These are phyloP conservation scores for Dromococcyx pavoninus DNA, from an alignment of 2,797 vertebrate species.

Conservation along the genomic window DNA sequence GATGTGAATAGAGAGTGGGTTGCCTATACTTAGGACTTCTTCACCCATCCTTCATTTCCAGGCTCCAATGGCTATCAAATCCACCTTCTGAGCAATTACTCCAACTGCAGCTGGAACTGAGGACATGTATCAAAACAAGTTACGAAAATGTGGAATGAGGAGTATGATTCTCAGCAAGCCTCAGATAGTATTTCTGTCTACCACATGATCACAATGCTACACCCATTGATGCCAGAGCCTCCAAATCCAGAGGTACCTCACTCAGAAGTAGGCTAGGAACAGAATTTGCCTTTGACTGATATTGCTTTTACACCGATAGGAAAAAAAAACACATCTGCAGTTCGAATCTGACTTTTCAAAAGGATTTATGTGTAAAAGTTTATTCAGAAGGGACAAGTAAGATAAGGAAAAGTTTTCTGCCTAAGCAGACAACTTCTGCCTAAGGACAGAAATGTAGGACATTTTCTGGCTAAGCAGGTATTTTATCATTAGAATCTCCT, in stretches of 20 bases:
- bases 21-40: background rate
- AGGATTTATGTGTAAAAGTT: background rate
- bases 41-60: background rate
- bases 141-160: background rate
- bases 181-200: background rate
- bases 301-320: background rate
- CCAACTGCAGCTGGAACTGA: background rate
- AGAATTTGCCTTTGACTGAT: background rate
- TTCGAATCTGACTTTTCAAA: background rate
- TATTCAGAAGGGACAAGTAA: background rate
- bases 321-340: background rate
- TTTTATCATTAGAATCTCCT: background rate
- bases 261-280: background rate
- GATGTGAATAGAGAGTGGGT: accelerated
- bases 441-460: background rate
- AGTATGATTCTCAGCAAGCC: background rate
- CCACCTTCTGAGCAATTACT: background rate
- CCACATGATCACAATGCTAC: background rate
- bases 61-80: background rate
- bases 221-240: background rate
- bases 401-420: background rate
- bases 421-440: background rate
- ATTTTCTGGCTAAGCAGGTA: background rate
- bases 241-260: background rate
- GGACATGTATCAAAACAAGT: background rate